Evolutionary conservation across 2,888 invertebrate genomes (phyloP).

Genomic region (Netelia inedita): DNA sequence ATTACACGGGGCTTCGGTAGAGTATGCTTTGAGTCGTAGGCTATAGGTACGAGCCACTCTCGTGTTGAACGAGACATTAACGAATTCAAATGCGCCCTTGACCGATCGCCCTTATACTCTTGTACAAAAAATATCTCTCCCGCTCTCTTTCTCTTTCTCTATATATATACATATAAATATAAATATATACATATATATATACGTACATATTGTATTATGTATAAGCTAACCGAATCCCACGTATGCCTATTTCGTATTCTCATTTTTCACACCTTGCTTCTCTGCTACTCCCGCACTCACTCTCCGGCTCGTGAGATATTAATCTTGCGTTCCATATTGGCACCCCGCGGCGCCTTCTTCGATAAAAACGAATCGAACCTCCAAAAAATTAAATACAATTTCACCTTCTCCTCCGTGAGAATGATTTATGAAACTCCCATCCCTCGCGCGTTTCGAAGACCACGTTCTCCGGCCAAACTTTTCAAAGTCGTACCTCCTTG

Average conservation of each 20-base stretch:
- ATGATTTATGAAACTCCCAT: constrained; percentile 70
- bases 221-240: constrained; percentile 64
- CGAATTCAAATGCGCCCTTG: constrained; percentile 18
- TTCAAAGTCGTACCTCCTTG: constrained; percentile 41
- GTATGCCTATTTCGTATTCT: constrained; percentile 70
- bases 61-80: constrained; percentile 36
- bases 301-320: constrained; percentile 71
- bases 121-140: background rate
- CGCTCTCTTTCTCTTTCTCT: background rate
- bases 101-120: background rate
- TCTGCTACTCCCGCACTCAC: constrained; percentile 63
- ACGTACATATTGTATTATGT: constrained; percentile 59
- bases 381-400: constrained; percentile 74
- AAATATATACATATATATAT: constrained; percentile 12
- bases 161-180: constrained; percentile 5
- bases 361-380: constrained; percentile 74
- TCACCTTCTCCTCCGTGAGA: constrained; percentile 69
- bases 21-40: background rate
- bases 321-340: constrained; percentile 72
- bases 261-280: constrained; percentile 72
- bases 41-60: background rate
- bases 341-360: constrained; percentile 70
- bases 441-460: constrained; percentile 54
- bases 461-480: constrained; percentile 53
- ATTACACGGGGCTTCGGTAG: constrained; percentile 33